Percentiles rank a stretch among this genome's conserved stretches.
phyloP scores from a whole-genome alignment of 2,888 invertebrate genomes.

The Phymatocera aterrima region DNA sequence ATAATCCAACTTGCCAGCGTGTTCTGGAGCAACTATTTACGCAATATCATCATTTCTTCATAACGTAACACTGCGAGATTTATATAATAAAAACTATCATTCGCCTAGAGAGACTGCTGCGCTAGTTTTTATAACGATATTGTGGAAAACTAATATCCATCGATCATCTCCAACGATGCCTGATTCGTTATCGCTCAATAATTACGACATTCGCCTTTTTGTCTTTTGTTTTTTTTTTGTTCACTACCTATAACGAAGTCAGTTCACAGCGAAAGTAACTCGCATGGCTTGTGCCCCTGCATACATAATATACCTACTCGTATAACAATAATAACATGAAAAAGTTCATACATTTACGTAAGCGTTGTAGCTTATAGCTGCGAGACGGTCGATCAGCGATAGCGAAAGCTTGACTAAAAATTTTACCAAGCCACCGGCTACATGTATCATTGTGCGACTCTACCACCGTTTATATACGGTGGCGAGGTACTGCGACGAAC shows the following conservation, averaged over 20 bases:
- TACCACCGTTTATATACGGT: conserved; percentile 28
- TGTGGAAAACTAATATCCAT: not conserved
- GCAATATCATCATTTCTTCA: not conserved
- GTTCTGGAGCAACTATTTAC: conserved; percentile 32
- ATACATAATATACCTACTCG: too few relatives aligned
- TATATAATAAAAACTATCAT: not conserved
- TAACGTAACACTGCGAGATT: not conserved
- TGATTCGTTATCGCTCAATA: not conserved
- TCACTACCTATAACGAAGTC: not conserved
- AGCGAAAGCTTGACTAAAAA: conserved; percentile 5
- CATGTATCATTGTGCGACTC: conserved; percentile 1
- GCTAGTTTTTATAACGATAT: not conserved
- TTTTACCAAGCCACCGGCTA: conserved; percentile 18
- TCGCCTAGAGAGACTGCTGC: not conserved
- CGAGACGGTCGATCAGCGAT: conserved; percentile 35
- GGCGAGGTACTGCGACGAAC: conserved; percentile 12
- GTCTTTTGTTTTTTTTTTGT: too few relatives aligned
- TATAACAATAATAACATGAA: conserved; percentile 18
- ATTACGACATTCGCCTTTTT: not conserved
- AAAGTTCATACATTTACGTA: conserved; percentile 8
- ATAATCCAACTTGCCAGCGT: conserved; percentile 11
- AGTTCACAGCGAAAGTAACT: not conserved
- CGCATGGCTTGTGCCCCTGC: not conserved
- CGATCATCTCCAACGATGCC: not conserved
- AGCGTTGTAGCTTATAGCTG: conserved; percentile 25